Percentiles rank a stretch among this genome's conserved stretches.
Conservation (phyloP, 2,888 invertebrate species). For the Teleiodes luculella region DNA sequence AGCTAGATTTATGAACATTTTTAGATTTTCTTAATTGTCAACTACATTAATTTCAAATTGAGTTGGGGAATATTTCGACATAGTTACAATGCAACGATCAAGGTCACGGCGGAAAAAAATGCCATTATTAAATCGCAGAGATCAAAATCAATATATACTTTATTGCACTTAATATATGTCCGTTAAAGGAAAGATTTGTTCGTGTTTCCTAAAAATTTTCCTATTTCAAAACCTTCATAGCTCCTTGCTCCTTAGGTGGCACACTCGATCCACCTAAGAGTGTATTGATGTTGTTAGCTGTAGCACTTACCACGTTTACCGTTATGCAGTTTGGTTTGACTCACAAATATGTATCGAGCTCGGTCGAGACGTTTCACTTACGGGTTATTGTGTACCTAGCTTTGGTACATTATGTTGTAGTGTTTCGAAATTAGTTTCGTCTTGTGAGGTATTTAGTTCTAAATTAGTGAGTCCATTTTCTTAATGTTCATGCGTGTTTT, state of each 20-base stretch:
- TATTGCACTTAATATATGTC: no score
- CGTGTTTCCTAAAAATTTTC: no score
- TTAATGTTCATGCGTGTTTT: not conserved
- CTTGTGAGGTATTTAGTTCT: slow-evolving; percentile 2
- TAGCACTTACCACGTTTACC: slow-evolving; percentile 64
- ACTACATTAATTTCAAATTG: no score
- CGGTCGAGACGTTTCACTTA: slow-evolving; percentile 61
- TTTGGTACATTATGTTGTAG: slow-evolving; percentile 3
- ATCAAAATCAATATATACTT: no score
- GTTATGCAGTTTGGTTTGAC: slow-evolving; percentile 66
- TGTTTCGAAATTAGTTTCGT: slow-evolving; percentile 6
- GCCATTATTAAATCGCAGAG: no score
- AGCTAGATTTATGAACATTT: no score
- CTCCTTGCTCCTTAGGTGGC: slow-evolving; percentile 54
- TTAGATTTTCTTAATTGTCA: no score
- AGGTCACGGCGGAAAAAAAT: no score
- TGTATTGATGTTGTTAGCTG: slow-evolving; percentile 65
- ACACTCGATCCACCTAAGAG: slow-evolving; percentile 53
- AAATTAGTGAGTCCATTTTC: not conserved
- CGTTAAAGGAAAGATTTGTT: no score
- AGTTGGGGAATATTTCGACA: no score
- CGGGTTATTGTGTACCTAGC: slow-evolving; percentile 24
- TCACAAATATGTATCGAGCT: slow-evolving; percentile 47
- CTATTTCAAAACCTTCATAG: slow-evolving; percentile 17
- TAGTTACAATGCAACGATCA: no score